These are phyloP conservation scores for Spicauda simplicius DNA, from an alignment of 2,888 invertebrate genomes.

Conservation along the genomic window DNA sequence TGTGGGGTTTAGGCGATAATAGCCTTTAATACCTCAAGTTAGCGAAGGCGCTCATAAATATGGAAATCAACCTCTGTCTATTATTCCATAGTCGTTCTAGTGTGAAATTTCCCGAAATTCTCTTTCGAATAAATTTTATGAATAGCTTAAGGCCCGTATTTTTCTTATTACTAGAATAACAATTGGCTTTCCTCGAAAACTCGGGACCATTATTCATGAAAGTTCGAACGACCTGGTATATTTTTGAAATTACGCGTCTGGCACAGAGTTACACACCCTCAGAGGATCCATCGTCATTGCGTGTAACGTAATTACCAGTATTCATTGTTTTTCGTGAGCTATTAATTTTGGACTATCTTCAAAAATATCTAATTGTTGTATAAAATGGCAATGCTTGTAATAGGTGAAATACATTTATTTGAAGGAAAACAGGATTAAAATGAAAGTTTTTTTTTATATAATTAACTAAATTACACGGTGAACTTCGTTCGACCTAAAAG, in stretches of 20 bases:
- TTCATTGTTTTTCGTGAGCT: too few species aligned
- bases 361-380: too few species aligned
- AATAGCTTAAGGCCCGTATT: constrained; percentile 47
- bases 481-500: too few species aligned
- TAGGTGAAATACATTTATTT: too few species aligned
- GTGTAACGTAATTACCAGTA: too few species aligned
- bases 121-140: constrained; percentile 50
- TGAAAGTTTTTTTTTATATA: too few species aligned
- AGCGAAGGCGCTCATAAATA: constrained; percentile 55
- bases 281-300: background rate
- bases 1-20: constrained; percentile 36
- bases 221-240: constrained; percentile 2
- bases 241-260: constrained; percentile 14
- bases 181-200: constrained; percentile 20
- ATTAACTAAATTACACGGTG: too few species aligned
- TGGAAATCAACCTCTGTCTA: constrained; percentile 51
- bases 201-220: constrained; percentile 24
- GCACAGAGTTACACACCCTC: background rate
- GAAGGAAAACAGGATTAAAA: too few species aligned
- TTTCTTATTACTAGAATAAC: constrained; percentile 38
- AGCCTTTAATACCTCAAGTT: constrained; percentile 43
- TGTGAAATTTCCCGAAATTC: constrained; percentile 52
- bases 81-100: constrained; percentile 54
- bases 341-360: too few species aligned
- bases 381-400: too few species aligned